Evolutionary conservation across 2,113 vertebrate species (phyloP), one percentile per base, ranked within the genome.

Genomic region (Nanger granti): DNA sequence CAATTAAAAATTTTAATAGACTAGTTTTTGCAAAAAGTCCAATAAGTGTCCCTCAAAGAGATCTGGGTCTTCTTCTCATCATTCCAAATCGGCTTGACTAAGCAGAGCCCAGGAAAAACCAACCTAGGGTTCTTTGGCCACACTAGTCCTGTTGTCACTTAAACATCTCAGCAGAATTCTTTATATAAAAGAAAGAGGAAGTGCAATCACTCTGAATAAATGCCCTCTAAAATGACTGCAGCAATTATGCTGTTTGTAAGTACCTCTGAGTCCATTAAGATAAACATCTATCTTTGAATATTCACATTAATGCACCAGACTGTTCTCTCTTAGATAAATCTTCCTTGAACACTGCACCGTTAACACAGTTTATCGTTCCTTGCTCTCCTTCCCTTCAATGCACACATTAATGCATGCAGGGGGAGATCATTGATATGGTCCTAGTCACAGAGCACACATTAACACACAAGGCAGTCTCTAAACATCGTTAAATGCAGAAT

Each of bases 201-300:
- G 93, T 1, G 5, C 91, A 98, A 98, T 98, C 26, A 66, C 93
- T 97, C 91, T 93, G 96, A 98, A 98, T 98, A 99, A 98, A 98
- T 98, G 97, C 97, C 87, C 98, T 97, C 97, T 98, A 98, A 98
- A 98, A 98, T 96, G 98, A 98, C 96, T 98, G 98, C 41, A 94
- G 98, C 96, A 98, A 98, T 98, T 98, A 98, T 44, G 82, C 66
- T 97, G 66, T 98, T 97, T 98, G 24, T 98, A 99, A 98, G 97
- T 97, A 98, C 97, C 97, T 98, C 95, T 82, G 98, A 98, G 98
- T 98, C 95, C 98, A 98, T 97, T 98, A 98, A 98, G 97, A 98
- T 98, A 98, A 98, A 98, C 97, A 98, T 98, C 98, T 98, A 97
- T 97, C 97, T 98, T 96, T 98, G 98, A 98, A 98, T 98, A 98